Percentiles rank a stretch among this genome's conserved stretches.
Evolutionary conservation across 2,888 invertebrate species (phyloP).

Genomic region (Melinopterus prodromus): DNA sequence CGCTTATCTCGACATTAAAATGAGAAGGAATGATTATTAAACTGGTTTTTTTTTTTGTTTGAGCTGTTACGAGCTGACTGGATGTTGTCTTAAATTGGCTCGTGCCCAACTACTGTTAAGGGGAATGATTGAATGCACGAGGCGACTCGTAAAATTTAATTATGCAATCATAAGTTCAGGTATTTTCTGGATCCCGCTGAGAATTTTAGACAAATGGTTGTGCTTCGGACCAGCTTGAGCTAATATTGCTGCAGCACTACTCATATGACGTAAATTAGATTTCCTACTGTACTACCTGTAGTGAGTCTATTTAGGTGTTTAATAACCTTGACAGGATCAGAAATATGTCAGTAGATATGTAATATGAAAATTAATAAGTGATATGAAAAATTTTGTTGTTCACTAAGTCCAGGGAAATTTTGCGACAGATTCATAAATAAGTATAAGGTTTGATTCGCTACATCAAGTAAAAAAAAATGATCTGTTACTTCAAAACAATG

Average conservation of each 20-base stretch:
- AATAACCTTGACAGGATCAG: not conserved
- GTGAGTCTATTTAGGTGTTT: not conserved
- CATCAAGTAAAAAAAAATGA: no score
- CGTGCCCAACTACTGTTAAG: slow-evolving; percentile 24
- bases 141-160: slow-evolving; percentile 23
- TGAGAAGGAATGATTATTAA: not conserved
- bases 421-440: no score
- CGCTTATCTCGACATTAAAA: slow-evolving; percentile 11
- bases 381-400: no score
- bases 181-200: slow-evolving; percentile 23
- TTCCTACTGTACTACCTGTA: not conserved
- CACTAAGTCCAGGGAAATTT: no score
- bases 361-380: no score
- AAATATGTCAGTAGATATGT: not conserved
- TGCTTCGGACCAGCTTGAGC: not conserved
- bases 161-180: slow-evolving; percentile 19
- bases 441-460: no score
- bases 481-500: no score
- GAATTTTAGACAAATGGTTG: slow-evolving; percentile 21
- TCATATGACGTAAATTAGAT: not conserved
- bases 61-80: slow-evolving; percentile 10
- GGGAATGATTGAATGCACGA: slow-evolving; percentile 19
- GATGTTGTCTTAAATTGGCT: slow-evolving; percentile 17
- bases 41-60: slow-evolving; percentile 7
- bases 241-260: not conserved